phyloP scores from a whole-genome alignment of 2,113 vertebrate species.

The Zosterops lateralis region DNA sequence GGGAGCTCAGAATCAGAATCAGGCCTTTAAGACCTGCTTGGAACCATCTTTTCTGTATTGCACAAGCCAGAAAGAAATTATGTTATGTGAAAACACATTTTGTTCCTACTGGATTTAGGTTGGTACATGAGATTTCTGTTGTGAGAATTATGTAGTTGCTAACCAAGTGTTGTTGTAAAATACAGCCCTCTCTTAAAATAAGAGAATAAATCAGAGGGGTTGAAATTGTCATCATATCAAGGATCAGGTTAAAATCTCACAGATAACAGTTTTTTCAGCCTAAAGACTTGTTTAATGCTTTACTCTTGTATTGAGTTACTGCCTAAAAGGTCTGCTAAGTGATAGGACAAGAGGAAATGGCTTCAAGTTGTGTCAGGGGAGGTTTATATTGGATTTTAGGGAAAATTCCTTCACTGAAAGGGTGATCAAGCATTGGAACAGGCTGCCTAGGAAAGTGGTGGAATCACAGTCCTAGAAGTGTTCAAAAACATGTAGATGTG shows the following conservation, averaged over 20 bases:
- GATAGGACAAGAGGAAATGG: neutral
- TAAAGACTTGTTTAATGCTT: neutral
- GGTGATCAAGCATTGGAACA: neutral
- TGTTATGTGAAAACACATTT: neutral
- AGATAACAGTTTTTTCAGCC: neutral
- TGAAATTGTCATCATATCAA: neutral
- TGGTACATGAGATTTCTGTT: neutral
- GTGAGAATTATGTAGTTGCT: neutral
- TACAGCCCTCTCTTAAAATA: neutral
- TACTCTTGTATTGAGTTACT: neutral
- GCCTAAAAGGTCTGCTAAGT: neutral
- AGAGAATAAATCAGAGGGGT: neutral
- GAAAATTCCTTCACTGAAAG: neutral
- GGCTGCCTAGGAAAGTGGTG: neutral
- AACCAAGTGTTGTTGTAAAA: neutral
- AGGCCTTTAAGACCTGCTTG: neutral
- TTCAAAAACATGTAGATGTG: neutral
- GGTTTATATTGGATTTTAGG: neutral
- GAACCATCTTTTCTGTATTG: neutral
- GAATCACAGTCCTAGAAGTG: neutral
- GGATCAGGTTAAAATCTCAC: neutral
- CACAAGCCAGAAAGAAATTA: neutral
- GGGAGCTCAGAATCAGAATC: neutral
- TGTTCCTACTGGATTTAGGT: neutral
- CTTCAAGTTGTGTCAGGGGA: neutral